Conservation (phyloP, 2,888 invertebrate species). For the Yponomeuta evonymella region DNA sequence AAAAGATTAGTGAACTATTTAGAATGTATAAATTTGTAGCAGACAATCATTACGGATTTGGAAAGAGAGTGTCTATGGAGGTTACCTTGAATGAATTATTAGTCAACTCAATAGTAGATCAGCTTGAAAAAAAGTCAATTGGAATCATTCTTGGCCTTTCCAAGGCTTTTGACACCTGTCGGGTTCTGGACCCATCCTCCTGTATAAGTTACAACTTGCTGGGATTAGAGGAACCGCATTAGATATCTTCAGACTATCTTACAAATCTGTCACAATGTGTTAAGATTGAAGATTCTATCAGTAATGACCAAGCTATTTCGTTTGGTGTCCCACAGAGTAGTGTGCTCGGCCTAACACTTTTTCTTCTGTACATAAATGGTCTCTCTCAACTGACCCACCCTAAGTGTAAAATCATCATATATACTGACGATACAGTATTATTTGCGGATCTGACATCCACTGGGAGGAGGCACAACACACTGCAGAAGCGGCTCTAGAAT, state of each 20-base stretch:
- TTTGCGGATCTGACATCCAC: not conserved
- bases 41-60: not conserved
- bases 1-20: not conserved
- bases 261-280: not conserved
- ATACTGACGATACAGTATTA: constrained; percentile 7
- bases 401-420: not conserved
- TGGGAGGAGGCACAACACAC: no score
- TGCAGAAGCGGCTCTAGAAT: no score
- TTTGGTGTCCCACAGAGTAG: not conserved
- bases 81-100: not conserved
- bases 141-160: constrained; percentile 1
- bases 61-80: not conserved
- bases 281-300: not conserved
- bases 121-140: not conserved
- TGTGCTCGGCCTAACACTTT: constrained; percentile 3
- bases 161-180: constrained; percentile 1
- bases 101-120: not conserved
- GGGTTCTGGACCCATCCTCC: not conserved
- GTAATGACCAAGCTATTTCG: not conserved
- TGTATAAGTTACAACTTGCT: not conserved
- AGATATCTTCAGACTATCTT: not conserved
- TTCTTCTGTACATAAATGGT: constrained; percentile 3
- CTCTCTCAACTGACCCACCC: not conserved
- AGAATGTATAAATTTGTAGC: not conserved
- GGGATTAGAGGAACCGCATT: not conserved